Evolutionary conservation across 2,797 vertebrate genomes (phyloP), one percentile per base, ranked within the genome.

Genomic region (Tadarida brasiliensis): DNA sequence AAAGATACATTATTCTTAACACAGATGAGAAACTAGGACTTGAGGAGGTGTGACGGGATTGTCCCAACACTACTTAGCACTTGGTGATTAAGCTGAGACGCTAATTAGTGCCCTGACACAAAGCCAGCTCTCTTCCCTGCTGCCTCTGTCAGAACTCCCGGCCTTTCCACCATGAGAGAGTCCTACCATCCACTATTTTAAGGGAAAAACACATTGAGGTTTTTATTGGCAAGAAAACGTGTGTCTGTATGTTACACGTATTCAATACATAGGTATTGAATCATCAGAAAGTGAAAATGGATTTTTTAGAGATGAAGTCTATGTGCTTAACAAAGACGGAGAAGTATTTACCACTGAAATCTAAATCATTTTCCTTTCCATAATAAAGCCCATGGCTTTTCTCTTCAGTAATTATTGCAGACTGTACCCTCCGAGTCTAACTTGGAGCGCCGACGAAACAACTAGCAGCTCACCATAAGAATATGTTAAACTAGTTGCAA

Each of bases 361-460:
- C 22, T 12, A 61, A 91, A 80, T 30, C 4, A 39, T 57, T 85
- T 47, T 39, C 33, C 19, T 90, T 76, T 59, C 15, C 15, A 30
- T n/a, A 22, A 33, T 12, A 54, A 73, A 74, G 17, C 20, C 26
- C 54, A 35, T 9, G 22, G 44, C 44, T 78, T 7, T 94, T 57
- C 26, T 83, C 51, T 67, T 84, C 15, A 63, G n/a, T 65, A 85
- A 33, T 24, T 67, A 76, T 22, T 81, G 30, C 57, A 88, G 30
- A 49, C 51, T 91, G 68, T 77, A 61, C 26, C 56, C 16, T 57
- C 26, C 22, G 8, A 63, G 11, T 71, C 86, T 78, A 85, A 87
- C 57, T 3, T 84, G 65, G 56, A 82, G 65, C 90, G 91, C 84
- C 86, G 92, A 33, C 76, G 68, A 61, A 93, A 33, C 70, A 68